These are phyloP conservation scores for Galeruca laticollis DNA, from an alignment of 2,888 invertebrate species.

Conservation along the genomic window DNA sequence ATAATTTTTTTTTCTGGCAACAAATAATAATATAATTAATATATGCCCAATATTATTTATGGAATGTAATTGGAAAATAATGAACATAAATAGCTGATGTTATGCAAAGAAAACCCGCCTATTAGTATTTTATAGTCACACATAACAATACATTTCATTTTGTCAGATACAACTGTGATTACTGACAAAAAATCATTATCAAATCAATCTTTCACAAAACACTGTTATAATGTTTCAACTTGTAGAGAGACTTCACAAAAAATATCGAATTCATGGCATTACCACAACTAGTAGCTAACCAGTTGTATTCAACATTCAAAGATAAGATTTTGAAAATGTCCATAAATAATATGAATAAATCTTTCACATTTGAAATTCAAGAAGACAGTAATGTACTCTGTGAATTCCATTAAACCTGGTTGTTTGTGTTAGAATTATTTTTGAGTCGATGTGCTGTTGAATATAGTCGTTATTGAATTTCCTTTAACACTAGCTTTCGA, in stretches of 20 bases:
- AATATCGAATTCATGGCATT: constrained; percentile 22
- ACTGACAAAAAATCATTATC: constrained; percentile 4
- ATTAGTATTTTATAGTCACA: neutral
- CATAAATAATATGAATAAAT: constrained; percentile 27
- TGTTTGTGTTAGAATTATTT: too few species aligned
- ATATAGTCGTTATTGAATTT: too few species aligned
- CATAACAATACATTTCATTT: neutral
- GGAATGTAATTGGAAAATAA: neutral
- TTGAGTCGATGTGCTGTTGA: too few species aligned
- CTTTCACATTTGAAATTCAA: constrained; percentile 8
- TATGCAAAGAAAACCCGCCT: neutral
- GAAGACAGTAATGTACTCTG: constrained; percentile 9
- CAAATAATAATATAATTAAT: too few species aligned
- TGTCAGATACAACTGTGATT: neutral
- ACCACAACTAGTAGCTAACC: constrained; percentile 12
- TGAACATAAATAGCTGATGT: neutral
- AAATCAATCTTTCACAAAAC: constrained; percentile 8
- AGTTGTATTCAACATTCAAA: constrained; percentile 7
- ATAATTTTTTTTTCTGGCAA: too few species aligned
- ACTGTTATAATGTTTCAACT: constrained; percentile 21
- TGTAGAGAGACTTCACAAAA: constrained; percentile 7
- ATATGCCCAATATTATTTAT: too few species aligned
- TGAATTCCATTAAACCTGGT: neutral
- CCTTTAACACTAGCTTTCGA: too few species aligned
- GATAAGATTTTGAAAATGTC: constrained; percentile 26